phyloP scores from a whole-genome alignment of 2,888 invertebrate species.

The Coelopa pilipes region DNA sequence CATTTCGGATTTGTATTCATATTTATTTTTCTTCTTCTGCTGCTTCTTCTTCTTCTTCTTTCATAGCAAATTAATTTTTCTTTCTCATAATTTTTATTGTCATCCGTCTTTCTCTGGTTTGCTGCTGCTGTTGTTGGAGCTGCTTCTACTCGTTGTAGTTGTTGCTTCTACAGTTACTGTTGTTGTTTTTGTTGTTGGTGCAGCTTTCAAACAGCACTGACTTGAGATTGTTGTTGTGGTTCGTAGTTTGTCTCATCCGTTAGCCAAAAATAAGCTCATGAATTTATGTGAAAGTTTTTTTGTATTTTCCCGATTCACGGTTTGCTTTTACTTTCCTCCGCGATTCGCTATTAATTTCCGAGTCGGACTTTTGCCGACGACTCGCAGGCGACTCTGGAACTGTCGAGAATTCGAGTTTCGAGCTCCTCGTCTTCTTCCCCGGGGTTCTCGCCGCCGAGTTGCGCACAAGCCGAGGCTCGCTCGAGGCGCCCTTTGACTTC shows the following conservation, averaged over 20 bases:
- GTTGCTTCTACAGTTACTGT: not conserved
- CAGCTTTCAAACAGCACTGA: not conserved
- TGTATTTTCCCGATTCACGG: not conserved
- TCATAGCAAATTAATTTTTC: not conserved
- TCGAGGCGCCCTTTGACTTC: too few species aligned
- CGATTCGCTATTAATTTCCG: too few species aligned
- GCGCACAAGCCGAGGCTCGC: too few species aligned
- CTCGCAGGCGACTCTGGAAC: too few species aligned
- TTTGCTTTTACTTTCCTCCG: not conserved
- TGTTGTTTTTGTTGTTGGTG: not conserved
- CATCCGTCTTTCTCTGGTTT: not conserved
- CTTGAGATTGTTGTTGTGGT: not conserved
- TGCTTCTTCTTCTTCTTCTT: too few species aligned
- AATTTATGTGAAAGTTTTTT: constrained; percentile 17
- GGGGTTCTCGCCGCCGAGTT: too few species aligned
- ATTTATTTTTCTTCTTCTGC: not conserved
- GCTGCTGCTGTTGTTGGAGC: not conserved
- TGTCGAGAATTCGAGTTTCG: too few species aligned
- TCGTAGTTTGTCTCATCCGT: constrained; percentile 6
- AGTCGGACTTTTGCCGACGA: too few species aligned
- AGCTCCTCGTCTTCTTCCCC: too few species aligned
- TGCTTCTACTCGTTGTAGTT: too few species aligned
- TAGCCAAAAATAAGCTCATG: constrained; percentile 11
- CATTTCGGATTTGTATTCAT: not conserved
- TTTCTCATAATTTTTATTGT: not conserved